Percentiles rank a stretch among this genome's conserved stretches.
Evolutionary conservation across 2,113 vertebrate species (phyloP).

Genomic region (Paratilapia polleni): DNA sequence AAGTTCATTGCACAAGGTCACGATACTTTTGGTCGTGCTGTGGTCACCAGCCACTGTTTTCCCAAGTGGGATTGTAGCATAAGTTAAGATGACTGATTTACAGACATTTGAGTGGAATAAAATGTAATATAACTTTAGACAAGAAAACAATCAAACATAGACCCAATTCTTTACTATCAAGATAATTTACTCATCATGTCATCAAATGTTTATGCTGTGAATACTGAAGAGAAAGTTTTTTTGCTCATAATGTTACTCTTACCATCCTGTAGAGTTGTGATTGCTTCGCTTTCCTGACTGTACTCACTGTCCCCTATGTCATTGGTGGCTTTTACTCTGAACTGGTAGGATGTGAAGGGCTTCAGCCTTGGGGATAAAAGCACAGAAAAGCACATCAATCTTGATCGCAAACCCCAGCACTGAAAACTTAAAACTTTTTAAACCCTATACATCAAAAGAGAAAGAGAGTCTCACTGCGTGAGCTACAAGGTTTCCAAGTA

Average conservation of each 20-base stretch:
- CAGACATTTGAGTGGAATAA: too few relatives aligned
- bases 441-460: not conserved
- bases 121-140: too few relatives aligned
- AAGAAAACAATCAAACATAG: not conserved
- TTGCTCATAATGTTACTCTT: slow-evolving; percentile 24
- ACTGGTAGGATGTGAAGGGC: slow-evolving; percentile 98
- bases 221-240: not conserved
- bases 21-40: too few relatives aligned
- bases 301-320: slow-evolving; percentile 98
- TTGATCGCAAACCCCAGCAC: not conserved
- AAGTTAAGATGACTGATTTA: too few relatives aligned
- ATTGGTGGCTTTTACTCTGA: slow-evolving; percentile 94
- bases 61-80: too few relatives aligned
- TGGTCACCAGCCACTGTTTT: too few relatives aligned
- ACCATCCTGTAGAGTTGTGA: slow-evolving; percentile 97
- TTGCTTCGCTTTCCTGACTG: slow-evolving; percentile 92
- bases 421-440: slow-evolving; percentile 18
- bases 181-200: not conserved
- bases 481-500: not conserved
- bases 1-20: too few relatives aligned
- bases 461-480: not conserved
- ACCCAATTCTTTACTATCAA: not conserved
- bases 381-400: slow-evolving; percentile 16
- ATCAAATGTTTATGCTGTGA: not conserved
- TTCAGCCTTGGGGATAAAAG: slow-evolving; percentile 84